A percentile compares a stretch with the other conserved stretches of the same genome.
Conservation (phyloP, 2,888 invertebrate genomes). For the Leucophora obtusa region DNA sequence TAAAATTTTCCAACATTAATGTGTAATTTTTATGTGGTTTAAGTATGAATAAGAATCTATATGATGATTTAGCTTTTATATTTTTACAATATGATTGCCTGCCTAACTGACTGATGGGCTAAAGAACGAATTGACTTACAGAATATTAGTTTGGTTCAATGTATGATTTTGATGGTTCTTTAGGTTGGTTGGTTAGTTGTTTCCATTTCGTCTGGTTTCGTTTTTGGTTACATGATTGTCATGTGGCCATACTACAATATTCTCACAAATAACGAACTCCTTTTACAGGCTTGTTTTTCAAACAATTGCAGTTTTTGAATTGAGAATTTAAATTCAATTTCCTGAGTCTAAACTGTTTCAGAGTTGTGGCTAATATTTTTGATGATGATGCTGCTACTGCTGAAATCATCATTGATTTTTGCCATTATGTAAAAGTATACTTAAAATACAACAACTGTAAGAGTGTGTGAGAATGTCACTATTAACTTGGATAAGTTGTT, state of each 20-base stretch:
- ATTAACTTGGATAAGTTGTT: conserved; percentile 47
- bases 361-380: conserved; percentile 8
- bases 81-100: conserved; percentile 26
- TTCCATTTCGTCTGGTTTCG: conserved; percentile 17
- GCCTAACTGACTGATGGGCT: background rate
- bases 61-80: conserved; percentile 28
- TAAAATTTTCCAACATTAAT: background rate
- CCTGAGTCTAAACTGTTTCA: conserved; percentile 65
- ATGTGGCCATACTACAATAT: conserved; percentile 21
- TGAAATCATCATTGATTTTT: conserved; percentile 56
- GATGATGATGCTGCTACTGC: conserved; percentile 10
- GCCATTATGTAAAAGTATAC: conserved; percentile 54
- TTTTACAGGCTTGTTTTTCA: conserved; percentile 68
- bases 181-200: conserved; percentile 21
- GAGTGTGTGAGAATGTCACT: conserved; percentile 63
- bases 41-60: conserved; percentile 2
- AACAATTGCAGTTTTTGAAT: conserved; percentile 65
- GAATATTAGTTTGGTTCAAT: conserved; percentile 27
- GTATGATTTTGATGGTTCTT: conserved; percentile 45
- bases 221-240: conserved; percentile 49
- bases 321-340: conserved; percentile 76
- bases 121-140: conserved; percentile 3
- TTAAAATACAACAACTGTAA: conserved; percentile 50
- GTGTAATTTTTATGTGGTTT: conserved; percentile 3
- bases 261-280: conserved; percentile 73